Base-by-base conservation (phyloP, 2,888 invertebrate genomes). In the Atrina japonica region DNA sequence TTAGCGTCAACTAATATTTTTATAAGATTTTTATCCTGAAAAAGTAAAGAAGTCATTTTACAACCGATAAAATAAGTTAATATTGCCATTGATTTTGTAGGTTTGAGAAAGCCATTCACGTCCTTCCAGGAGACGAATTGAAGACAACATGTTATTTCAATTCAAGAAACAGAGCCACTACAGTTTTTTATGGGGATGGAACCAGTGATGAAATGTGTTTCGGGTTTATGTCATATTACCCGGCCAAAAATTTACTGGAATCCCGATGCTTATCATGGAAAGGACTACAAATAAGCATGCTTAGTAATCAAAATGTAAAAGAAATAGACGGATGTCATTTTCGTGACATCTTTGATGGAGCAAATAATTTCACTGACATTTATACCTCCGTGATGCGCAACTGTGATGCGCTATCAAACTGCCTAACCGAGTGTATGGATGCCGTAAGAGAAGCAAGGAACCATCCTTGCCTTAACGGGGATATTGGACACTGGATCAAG, bases 201-300 rank as follows among this genome's bases (percentile, higher is more conserved):
- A 83, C 85, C 9, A 69, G 63, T 11, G 84, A 85, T 23, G 85
- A 86, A 70, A 86, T 86, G 86, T 86, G 86, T 58, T 82, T 60
- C 43, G 79, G 76, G 2, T 84, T 83, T 70, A 6, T 86, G n/a
- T 77, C 75, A 25, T 76, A 78, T 52, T 84, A 85, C 68, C 83
- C 84, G 0, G 58, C 52, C 49, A 30, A 74, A 43, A 78, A 77
- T 35, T 40, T 72, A 1, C 25, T 29, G 11, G 1, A 6, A 0
- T 25, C 45, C 2, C 49, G 29, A 6, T 73, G 73, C 29, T 16
- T 18, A 5, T 41, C 55, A 11, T 73, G 60, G 63, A 68, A 55
- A 29, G 59, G 56, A 30, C 11, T 35, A 35, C 11, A 5, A 35
- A 40, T 56, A 2, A 40, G 64, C 3, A 18, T 40, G 5, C 56